phyloP scores from a whole-genome alignment of 2,797 vertebrate genomes.

The Danio jaintianensis region DNA sequence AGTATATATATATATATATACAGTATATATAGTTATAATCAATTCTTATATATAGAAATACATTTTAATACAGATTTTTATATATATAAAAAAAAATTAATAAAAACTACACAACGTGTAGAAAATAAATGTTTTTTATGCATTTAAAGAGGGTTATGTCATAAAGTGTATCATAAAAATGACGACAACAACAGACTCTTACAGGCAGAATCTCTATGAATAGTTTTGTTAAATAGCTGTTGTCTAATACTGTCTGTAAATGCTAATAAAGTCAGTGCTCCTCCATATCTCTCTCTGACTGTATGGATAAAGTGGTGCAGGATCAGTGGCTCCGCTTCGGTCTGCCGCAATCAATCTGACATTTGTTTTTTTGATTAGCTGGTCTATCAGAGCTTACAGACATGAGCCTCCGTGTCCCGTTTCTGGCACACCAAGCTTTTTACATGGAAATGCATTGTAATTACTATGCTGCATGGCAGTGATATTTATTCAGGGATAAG shows the following conservation, averaged over 20 bases:
- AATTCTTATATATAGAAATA: no score
- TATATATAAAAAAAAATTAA: no score
- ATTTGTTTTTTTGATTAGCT: constrained; percentile 56
- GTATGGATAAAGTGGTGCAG: constrained; percentile 17
- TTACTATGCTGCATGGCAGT: constrained; percentile 51
- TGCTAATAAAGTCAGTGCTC: constrained; percentile 34
- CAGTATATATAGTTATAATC: no score
- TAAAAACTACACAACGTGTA: no score
- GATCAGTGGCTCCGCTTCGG: constrained; percentile 46
- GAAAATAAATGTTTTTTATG: no score
- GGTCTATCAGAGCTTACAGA: constrained; percentile 52
- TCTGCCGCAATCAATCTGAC: constrained; percentile 45
- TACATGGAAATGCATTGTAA: constrained; percentile 60
- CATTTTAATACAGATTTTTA: no score
- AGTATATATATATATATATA: no score
- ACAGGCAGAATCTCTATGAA: neutral
- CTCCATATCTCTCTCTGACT: constrained; percentile 36
- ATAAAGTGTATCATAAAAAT: no score
- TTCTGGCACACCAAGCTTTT: constrained; percentile 33
- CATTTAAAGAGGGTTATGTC: no score
- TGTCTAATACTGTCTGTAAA: constrained; percentile 31
- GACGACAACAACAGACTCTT: no score
- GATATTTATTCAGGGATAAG: constrained; percentile 62
- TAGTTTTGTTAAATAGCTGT: neutral
- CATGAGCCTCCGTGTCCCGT: constrained; percentile 20